A percentile compares a stretch with the other conserved stretches of the same genome.
Conservation (phyloP, 2,113 vertebrate species). For the Stigmatopora nigra region DNA sequence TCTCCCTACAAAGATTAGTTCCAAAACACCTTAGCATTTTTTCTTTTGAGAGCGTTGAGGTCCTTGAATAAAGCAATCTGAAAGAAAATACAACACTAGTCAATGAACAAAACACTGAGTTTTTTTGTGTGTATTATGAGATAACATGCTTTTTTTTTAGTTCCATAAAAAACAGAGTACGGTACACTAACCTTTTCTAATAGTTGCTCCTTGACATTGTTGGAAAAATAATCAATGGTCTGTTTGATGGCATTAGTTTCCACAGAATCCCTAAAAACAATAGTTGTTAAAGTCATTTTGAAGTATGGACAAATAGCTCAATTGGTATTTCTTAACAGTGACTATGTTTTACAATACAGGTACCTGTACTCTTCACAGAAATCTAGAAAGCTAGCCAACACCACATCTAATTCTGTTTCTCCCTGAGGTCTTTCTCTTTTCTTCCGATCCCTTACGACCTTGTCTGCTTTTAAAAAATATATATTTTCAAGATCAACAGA, state of each 20-base stretch:
- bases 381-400: slow-evolving; percentile 42
- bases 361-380: slow-evolving; percentile 54
- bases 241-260: slow-evolving; percentile 61
- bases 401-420: slow-evolving; percentile 34
- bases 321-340: not conserved
- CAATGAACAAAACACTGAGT: not conserved
- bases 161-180: too few relatives aligned
- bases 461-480: not conserved
- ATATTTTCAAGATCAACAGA: not conserved
- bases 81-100: slow-evolving; percentile 4
- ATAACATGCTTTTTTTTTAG: too few relatives aligned
- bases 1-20: too few relatives aligned
- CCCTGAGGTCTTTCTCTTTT: not conserved
- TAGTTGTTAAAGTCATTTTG: not conserved
- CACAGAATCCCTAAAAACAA: slow-evolving; percentile 66
- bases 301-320: not conserved
- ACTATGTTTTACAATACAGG: not conserved
- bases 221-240: slow-evolving; percentile 67
- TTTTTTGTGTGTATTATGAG: not conserved
- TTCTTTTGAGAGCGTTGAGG: slow-evolving; percentile 67
- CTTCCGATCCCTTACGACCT: fast-evolving
- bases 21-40: slow-evolving; percentile 75
- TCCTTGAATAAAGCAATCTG: slow-evolving; percentile 66
- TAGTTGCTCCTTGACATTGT: slow-evolving; percentile 73
- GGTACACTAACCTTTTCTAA: slow-evolving; percentile 67